Conservation (phyloP, 2,113 vertebrate species). For the Leucoraja erinaceus region DNA sequence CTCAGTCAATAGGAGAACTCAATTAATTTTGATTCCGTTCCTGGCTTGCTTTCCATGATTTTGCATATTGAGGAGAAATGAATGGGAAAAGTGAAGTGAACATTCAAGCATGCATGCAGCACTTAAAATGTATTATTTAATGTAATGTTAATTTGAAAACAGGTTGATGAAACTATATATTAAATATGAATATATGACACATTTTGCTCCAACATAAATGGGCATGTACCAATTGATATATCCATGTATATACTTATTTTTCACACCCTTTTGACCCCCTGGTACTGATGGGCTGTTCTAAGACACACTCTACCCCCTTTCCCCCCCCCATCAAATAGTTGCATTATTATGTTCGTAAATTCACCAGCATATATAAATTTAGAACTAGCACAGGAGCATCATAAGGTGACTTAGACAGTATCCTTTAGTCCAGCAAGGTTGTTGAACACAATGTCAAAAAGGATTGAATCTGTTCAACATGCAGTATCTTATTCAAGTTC, state of each 20-base stretch:
- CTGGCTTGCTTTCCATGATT: not conserved
- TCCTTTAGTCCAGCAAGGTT: constrained; percentile 13
- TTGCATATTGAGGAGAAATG: not conserved
- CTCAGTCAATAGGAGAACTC: not conserved
- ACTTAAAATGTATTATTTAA: not conserved
- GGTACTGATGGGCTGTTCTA: not conserved
- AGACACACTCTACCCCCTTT: not conserved
- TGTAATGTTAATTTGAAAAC: not conserved
- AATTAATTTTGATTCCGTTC: not conserved
- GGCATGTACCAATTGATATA: not conserved
- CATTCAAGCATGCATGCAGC: not conserved
- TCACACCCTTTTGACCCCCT: not conserved
- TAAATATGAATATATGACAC: not conserved
- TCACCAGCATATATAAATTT: not conserved
- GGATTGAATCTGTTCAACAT: not conserved
- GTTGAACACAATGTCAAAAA: constrained; percentile 28
- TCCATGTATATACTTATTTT: not conserved
- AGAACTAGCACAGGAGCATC: not conserved
- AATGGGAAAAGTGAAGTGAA: constrained; percentile 25
- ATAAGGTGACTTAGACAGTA: constrained; percentile 25
- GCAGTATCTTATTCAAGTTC: not conserved
- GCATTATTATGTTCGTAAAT: not conserved
- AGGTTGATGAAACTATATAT: not conserved
- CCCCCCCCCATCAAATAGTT: not conserved
- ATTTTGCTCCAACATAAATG: not conserved